Evolutionary conservation across 2,797 vertebrate species (phyloP), one percentile per base, ranked within the genome.

Genomic region (Pantherophis vulpinus): DNA sequence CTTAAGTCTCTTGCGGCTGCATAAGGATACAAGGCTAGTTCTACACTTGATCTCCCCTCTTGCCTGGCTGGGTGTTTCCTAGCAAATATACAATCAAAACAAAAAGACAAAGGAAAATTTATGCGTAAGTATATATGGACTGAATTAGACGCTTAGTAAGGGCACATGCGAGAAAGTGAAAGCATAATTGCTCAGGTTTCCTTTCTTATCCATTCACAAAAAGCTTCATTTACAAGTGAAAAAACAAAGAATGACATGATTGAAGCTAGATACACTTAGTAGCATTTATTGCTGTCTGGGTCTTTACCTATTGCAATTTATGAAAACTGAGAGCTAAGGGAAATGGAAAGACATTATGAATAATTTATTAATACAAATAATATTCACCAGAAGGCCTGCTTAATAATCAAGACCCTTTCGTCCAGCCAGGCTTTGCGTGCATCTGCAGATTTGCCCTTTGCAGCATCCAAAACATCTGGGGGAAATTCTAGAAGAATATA

Each of bases 301-400:
- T 58, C 32, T 51, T 86, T n/a, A 86, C 6, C 18, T 90, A 59
- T 6, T 88, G 12, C 54, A 59, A 55, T n/a, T 29, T 91, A 20
- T 74, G 54, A 87, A 91, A 42, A 87, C 61, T 54, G 29, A 86
- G 1, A 20, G 20, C 88, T 89, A 47, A 3, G 29, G n/a, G 55
- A 47, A 56, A 29, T 55, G 54, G 29, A 87, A 87, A 56, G 18
- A 32, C 54, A 55, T 58, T 87, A 87, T 87, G 86, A 29, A 16
- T 55, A 32, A 87, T 25, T 90, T 79, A 66, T 66, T 56, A 70
- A 87, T 37, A 29, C 83, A 37, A 83, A 89, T 20, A 1, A 55
- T 5, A 74, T 95, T 98, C 96, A 99, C 98, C 98, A 99, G 97
- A 98, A 99, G 0, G 98, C 98, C 97, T 99, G 98, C 94, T 99